Percentiles rank a stretch among this genome's conserved stretches.
phyloP scores from a whole-genome alignment of 2,888 invertebrate genomes.

The Steromphala cineraria region DNA sequence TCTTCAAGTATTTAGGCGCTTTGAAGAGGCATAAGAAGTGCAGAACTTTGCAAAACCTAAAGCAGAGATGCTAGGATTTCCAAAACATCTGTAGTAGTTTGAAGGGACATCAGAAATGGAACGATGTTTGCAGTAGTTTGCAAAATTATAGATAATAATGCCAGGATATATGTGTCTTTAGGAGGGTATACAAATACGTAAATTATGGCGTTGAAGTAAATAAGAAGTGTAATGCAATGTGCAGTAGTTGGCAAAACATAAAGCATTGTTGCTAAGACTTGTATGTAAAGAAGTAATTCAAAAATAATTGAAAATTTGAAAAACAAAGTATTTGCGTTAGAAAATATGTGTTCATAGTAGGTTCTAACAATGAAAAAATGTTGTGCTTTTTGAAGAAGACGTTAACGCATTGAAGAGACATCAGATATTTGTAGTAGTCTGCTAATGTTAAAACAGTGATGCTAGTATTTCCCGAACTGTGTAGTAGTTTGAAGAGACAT shows the following conservation, averaged over 20 bases:
- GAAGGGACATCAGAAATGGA: not conserved
- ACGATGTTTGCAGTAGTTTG: not conserved
- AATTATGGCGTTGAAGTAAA: not conserved
- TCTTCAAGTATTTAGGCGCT: not conserved
- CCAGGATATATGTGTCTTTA: not conserved
- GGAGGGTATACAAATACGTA: not conserved
- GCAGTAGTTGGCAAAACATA: not conserved
- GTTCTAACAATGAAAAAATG: no score
- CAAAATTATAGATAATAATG: no score
- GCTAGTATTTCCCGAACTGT: not conserved
- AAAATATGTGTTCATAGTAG: no score
- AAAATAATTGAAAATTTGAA: no score
- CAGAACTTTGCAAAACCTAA: not conserved
- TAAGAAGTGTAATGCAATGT: not conserved
- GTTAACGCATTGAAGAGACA: no score
- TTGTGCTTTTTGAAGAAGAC: no score
- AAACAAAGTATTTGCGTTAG: no score
- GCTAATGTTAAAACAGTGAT: no score
- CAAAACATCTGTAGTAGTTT: not conserved
- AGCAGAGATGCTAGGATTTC: no score
- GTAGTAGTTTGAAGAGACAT: not conserved
- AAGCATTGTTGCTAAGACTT: no score
- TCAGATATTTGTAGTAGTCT: no score
- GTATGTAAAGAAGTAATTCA: not conserved
- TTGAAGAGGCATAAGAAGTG: not conserved